Evolutionary conservation across 1,140 invertebrate genomes (phyloP).

Genomic region (Oryctes rhinoceros): DNA sequence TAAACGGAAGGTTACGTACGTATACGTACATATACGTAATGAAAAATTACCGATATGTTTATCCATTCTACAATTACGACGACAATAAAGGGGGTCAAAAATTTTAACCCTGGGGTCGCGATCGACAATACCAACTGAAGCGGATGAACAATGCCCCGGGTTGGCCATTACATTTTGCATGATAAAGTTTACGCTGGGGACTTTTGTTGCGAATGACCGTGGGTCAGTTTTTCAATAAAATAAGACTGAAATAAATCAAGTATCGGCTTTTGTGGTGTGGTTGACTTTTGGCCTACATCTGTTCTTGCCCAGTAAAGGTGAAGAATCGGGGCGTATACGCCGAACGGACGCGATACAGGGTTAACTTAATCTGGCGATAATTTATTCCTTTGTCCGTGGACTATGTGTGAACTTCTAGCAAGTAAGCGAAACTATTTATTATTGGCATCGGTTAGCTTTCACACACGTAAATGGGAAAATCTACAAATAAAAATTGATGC

Average conservation of each 20-base stretch:
- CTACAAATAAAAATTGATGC: background rate
- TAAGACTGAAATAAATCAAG: constrained; percentile 59
- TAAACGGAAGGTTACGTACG: background rate
- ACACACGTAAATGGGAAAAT: constrained; percentile 1
- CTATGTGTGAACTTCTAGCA: background rate
- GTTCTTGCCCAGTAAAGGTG: constrained; percentile 54
- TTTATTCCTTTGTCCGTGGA: constrained; percentile 45
- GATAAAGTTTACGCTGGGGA: constrained; percentile 52
- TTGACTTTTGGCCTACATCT: constrained; percentile 62
- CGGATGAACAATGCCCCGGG: constrained; percentile 52
- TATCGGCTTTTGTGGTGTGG: constrained; percentile 58
- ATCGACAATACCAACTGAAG: constrained; percentile 52
- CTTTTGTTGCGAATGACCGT: constrained; percentile 54
- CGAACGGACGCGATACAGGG: constrained; percentile 20
- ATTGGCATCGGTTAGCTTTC: background rate
- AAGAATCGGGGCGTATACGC: constrained; percentile 46
- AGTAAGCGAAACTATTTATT: background rate
- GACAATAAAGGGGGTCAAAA: constrained; percentile 54
- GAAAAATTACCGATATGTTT: constrained; percentile 60
- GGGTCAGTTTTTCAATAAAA: constrained; percentile 59
- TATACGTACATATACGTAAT: constrained; percentile 47
- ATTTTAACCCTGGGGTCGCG: constrained; percentile 58
- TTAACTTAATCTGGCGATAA: constrained; percentile 47
- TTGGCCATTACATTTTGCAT: constrained; percentile 55
- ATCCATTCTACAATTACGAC: constrained; percentile 57